Evolutionary conservation across 2,797 vertebrate species (phyloP).

Genomic region (Tinamus major): DNA sequence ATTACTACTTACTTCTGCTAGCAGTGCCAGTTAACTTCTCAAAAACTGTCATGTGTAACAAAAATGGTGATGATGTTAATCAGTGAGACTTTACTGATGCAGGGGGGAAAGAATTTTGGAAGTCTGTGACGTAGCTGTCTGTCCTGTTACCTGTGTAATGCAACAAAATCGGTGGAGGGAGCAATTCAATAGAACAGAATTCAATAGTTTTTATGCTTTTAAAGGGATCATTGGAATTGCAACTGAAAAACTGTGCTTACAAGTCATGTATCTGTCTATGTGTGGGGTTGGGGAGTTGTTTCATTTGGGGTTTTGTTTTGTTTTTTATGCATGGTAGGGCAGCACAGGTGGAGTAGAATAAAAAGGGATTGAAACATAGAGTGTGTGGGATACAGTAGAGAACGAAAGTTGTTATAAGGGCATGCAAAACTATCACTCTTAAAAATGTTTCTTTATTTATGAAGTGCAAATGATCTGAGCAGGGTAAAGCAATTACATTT

Average conservation of each 20-base stretch:
- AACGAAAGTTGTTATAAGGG: not conserved
- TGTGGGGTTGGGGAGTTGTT: rapidly evolving
- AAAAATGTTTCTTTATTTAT: slow-evolving; percentile 55
- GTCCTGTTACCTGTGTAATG: not conserved
- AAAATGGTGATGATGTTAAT: slow-evolving; percentile 2
- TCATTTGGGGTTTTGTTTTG: not conserved
- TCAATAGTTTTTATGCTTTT: not conserved
- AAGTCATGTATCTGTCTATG: not conserved
- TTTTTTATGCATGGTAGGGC: not conserved
- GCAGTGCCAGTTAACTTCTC: slow-evolving; percentile 6
- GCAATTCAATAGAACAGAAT: not conserved
- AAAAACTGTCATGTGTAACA: not conserved
- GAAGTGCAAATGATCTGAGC: slow-evolving; percentile 36
- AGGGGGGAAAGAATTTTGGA: not conserved
- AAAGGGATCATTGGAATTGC: not conserved
- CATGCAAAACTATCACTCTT: slow-evolving; percentile 27
- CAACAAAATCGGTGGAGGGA: not conserved
- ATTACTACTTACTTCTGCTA: not conserved
- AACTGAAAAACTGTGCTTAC: not conserved
- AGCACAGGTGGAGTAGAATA: not conserved
- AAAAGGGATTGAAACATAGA: not conserved
- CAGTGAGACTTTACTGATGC: not conserved
- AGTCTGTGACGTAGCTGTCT: not conserved
- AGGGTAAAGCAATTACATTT: slow-evolving; percentile 57
- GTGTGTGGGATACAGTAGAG: not conserved